Base-by-base conservation (phyloP, 1,140 invertebrate genomes). In the Propsilocerus akamusi region DNA sequence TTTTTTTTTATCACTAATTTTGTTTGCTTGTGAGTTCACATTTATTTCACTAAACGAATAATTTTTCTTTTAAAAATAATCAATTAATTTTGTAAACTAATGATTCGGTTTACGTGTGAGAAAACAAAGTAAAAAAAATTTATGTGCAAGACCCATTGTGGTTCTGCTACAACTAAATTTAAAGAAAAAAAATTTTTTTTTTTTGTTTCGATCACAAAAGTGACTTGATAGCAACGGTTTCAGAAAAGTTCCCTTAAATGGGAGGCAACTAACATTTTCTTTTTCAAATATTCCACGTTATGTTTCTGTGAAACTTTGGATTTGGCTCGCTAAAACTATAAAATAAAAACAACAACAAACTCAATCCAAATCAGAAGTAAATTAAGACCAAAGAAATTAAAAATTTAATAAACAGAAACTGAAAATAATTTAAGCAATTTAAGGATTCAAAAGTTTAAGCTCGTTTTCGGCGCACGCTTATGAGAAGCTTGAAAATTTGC, bases 151-250 rank as follows among this genome's bases (percentile, higher is more conserved):
- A n/a, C n/a, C n/a, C n/a, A n/a, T n/a, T n/a, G n/a, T n/a, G n/a
- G n/a, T n/a, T n/a, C n/a, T n/a, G n/a, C n/a, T n/a, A n/a, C n/a
- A n/a, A 10, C 10, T n/a, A 32, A 10, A 32, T 32, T 5, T 6
- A 25, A 47, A 25, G 25, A 47, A 47, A 24, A 11, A 46, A 46
- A n/a, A 32, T 32, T 32, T 32, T 32, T 32, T n/a, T n/a, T n/a
- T n/a, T n/a, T n/a, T 30, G n/a, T 3, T 20, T 41, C 8, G 17
- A 5, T 41, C n/a, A 41, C 5, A 41, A 41, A 20, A 41, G 34
- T 20, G 14, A 41, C 3, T 41, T 5, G 34, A 41, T 41, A 41
- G 34, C 34, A 41, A 41, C 34, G 34, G 34, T 41, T 41, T 41
- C 34, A 41, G 34, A 41, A 41, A 41, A 41, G 34, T 41, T 41